Percentiles rank a stretch among this genome's conserved stretches.
Evolutionary conservation across 2,113 vertebrate species (phyloP).

Genomic region (Psophia crepitans): DNA sequence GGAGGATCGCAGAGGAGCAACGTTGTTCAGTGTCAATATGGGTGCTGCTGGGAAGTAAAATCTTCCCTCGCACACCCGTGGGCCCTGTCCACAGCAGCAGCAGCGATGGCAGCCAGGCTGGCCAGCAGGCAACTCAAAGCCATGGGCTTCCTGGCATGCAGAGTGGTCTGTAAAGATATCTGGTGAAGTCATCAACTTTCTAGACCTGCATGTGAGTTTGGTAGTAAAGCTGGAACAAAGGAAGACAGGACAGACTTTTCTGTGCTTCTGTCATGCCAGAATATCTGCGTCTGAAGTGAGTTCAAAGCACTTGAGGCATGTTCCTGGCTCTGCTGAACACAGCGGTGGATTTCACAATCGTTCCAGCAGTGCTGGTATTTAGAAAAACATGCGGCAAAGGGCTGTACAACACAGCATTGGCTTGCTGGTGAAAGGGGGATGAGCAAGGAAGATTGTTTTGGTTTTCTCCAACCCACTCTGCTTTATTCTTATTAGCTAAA

Average conservation of each 20-base stretch:
- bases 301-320: not conserved
- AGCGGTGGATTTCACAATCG: not conserved
- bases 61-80: not conserved
- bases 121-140: not conserved
- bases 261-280: not conserved
- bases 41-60: not conserved
- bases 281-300: not conserved
- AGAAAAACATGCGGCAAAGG: not conserved
- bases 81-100: not conserved
- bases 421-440: not conserved
- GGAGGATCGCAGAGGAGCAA: fast-evolving
- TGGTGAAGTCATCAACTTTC: not conserved
- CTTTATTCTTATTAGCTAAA: not conserved
- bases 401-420: not conserved
- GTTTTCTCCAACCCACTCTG: not conserved
- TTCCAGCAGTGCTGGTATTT: not conserved
- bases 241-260: not conserved
- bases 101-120: not conserved
- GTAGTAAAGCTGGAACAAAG: not conserved
- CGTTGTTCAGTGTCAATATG: fast-evolving
- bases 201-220: not conserved
- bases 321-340: not conserved
- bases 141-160: not conserved
- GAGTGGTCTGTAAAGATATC: too few species aligned
- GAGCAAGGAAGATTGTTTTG: not conserved